Percentiles rank a stretch among this genome's conserved stretches.
phyloP scores from a whole-genome alignment of 2,888 invertebrate species.

The Neoscelio sp. region DNA sequence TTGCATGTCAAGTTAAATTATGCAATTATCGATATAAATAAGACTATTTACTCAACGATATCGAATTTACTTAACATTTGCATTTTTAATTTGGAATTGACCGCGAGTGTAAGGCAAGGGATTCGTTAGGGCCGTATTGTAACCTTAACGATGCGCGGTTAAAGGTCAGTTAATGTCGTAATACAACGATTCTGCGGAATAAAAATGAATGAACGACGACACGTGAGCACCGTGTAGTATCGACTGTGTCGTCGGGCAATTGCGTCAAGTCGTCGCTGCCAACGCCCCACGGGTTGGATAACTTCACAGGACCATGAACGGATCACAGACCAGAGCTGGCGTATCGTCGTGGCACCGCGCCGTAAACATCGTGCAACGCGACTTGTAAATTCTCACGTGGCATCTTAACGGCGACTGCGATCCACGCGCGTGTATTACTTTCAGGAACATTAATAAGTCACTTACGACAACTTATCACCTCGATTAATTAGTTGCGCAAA shows the following conservation, averaged over 20 bases:
- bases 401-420: conserved; percentile 80
- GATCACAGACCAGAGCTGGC: conserved; percentile 66
- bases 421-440: conserved; percentile 80
- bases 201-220: conserved; percentile 66
- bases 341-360: conserved; percentile 75
- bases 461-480: conserved; percentile 70
- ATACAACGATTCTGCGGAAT: conserved; percentile 47
- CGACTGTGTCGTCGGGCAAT: conserved; percentile 64
- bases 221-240: conserved; percentile 56
- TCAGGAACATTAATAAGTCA: conserved; percentile 81
- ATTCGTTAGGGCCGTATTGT: background rate
- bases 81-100: conserved; percentile 1
- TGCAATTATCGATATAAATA: no score
- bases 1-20: no score
- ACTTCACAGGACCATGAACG: conserved; percentile 55
- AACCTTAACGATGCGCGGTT: conserved; percentile 32
- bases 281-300: conserved; percentile 66
- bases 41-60: no score
- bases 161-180: conserved; percentile 53
- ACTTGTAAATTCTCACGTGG: conserved; percentile 80
- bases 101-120: no score
- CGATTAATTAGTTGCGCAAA: conserved; percentile 50
- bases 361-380: conserved; percentile 79
- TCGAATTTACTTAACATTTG: no score
- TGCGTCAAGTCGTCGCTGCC: conserved; percentile 67